phyloP scores from a whole-genome alignment of 2,888 invertebrate species.

The Cerceris ruficornis region DNA sequence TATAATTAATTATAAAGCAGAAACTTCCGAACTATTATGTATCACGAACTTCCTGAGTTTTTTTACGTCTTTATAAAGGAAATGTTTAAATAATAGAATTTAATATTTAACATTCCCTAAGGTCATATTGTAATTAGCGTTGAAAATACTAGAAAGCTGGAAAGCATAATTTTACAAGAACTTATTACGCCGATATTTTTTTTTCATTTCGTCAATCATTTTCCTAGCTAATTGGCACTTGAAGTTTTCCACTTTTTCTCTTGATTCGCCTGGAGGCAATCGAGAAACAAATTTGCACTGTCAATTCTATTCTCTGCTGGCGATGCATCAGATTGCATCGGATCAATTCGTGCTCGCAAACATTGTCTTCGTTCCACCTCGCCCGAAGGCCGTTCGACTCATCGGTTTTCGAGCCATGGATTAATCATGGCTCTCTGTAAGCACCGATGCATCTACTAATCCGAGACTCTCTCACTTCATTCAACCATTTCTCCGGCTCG shows the following conservation, averaged over 20 bases:
- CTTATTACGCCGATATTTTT: not conserved
- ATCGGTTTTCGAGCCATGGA: constrained; percentile 60
- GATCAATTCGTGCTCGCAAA: constrained; percentile 61
- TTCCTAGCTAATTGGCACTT: not conserved
- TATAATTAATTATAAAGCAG: no score
- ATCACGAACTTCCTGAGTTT: no score
- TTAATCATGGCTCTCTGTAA: constrained; percentile 59
- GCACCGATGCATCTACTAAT: constrained; percentile 59
- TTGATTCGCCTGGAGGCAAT: no score
- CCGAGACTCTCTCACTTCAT: constrained; percentile 51
- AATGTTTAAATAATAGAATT: no score
- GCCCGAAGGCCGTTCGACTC: constrained; percentile 51
- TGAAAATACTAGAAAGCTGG: no score
- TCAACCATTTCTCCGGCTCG: constrained; percentile 52
- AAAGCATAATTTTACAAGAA: not conserved
- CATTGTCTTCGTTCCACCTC: constrained; percentile 54
- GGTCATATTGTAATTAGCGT: no score
- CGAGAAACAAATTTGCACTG: constrained; percentile 10
- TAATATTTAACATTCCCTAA: no score
- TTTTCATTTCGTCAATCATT: constrained; percentile 1
- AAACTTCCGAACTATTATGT: no score
- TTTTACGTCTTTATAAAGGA: no score
- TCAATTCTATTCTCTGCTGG: constrained; percentile 17
- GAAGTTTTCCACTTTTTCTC: not conserved
- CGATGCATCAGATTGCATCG: constrained; percentile 41